phyloP scores from a whole-genome alignment of 2,888 invertebrate species.

The Cyaniris semiargus region DNA sequence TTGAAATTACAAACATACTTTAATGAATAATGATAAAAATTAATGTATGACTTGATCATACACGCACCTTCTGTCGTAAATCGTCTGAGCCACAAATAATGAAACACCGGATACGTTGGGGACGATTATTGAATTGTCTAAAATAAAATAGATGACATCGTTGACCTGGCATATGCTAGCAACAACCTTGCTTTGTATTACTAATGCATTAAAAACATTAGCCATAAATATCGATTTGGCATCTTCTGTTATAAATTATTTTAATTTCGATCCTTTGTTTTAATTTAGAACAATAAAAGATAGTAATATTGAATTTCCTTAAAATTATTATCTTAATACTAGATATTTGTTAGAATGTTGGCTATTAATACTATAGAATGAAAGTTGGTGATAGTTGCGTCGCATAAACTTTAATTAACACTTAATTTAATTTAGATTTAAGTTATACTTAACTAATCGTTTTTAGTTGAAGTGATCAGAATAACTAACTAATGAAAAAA shows the following conservation, averaged over 20 bases:
- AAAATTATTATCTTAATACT: background rate
- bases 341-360: background rate
- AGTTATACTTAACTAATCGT: no score
- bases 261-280: background rate
- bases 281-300: background rate
- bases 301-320: background rate
- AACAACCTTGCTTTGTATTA: background rate
- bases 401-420: background rate
- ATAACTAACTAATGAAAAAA: background rate
- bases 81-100: slow-evolving; percentile 7
- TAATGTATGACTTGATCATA: background rate
- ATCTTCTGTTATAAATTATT: background rate
- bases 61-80: slow-evolving; percentile 24
- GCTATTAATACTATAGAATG: background rate
- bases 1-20: background rate
- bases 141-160: slow-evolving; percentile 10
- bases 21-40: background rate
- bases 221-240: background rate
- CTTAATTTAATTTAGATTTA: no score
- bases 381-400: background rate
- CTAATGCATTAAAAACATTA: background rate
- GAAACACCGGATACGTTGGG: slow-evolving; percentile 15
- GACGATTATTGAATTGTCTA: slow-evolving; percentile 18
- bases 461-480: background rate
- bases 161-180: slow-evolving; percentile 27